These are phyloP conservation scores for Panopea generosa DNA, from an alignment of 2,888 invertebrate genomes.

Conservation along the genomic window DNA sequence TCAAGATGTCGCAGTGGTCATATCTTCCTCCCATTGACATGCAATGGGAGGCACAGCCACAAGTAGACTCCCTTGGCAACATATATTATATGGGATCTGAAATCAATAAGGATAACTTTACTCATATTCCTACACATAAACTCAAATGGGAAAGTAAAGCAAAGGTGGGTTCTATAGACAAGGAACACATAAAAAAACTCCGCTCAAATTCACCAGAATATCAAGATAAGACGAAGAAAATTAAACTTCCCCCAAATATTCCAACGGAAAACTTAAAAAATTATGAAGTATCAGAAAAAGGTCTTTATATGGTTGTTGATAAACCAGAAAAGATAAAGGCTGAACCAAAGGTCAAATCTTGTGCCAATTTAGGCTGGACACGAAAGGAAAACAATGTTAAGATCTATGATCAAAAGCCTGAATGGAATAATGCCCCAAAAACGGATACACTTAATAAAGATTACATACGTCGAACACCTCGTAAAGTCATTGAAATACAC, in stretches of 20 bases:
- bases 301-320: conserved; percentile 57
- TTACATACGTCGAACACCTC: too few species aligned
- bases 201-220: conserved; percentile 34
- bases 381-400: conserved; percentile 66
- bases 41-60: conserved; percentile 82
- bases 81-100: conserved; percentile 90
- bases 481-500: conserved; percentile 60
- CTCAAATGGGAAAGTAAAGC: conserved; percentile 68
- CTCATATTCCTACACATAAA: conserved; percentile 59
- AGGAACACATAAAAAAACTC: conserved; percentile 49
- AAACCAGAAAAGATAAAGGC: conserved; percentile 42
- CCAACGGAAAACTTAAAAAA: conserved; percentile 73
- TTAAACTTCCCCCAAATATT: conserved; percentile 50
- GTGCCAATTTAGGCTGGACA: conserved; percentile 67
- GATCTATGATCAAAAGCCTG: conserved; percentile 50
- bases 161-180: conserved; percentile 71
- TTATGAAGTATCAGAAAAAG: conserved; percentile 63
- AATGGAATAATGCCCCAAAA: conserved; percentile 62
- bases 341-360: conserved; percentile 66
- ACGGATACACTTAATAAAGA: conserved; percentile 67
- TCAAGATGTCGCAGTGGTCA: conserved; percentile 53
- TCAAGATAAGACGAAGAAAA: conserved; percentile 50
- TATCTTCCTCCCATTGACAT: conserved; percentile 72
- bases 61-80: conserved; percentile 96
- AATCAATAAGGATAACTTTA: too few species aligned